phyloP scores from a whole-genome alignment of 2,888 invertebrate species.

The Synergus gifuensis region DNA sequence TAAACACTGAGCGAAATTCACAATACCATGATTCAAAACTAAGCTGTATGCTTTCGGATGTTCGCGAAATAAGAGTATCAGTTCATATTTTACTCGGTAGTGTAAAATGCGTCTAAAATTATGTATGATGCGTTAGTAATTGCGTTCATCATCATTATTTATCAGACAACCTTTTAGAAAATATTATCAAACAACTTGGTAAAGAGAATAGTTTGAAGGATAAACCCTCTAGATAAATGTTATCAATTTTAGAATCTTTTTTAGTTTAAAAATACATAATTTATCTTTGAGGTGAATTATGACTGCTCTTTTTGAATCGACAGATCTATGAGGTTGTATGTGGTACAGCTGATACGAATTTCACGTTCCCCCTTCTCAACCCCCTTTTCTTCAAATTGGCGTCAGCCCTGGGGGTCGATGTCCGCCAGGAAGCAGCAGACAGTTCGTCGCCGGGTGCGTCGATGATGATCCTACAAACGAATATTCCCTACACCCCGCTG shows the following conservation, averaged over 20 bases:
- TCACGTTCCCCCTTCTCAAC: constrained; percentile 13
- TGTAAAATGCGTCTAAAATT: too few relatives aligned
- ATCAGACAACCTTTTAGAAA: too few relatives aligned
- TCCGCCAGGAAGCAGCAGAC: constrained; percentile 63
- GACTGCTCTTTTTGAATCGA: background rate
- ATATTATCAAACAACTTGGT: too few relatives aligned
- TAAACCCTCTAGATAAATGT: background rate
- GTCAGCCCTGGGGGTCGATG: constrained; percentile 60
- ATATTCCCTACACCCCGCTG: constrained; percentile 18
- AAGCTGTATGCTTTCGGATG: too few relatives aligned
- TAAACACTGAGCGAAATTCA: too few relatives aligned
- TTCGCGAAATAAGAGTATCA: background rate
- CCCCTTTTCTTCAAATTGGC: constrained; percentile 45
- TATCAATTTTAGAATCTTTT: background rate
- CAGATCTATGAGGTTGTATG: background rate
- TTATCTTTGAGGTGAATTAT: background rate
- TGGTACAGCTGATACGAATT: background rate
- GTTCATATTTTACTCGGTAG: too few relatives aligned
- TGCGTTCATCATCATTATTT: too few relatives aligned
- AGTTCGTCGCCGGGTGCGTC: constrained; percentile 61
- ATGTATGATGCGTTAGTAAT: too few relatives aligned
- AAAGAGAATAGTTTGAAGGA: background rate
- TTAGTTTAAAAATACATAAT: background rate
- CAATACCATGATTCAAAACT: too few relatives aligned
- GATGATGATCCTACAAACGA: constrained; percentile 62